Evolutionary conservation across 2,797 vertebrate genomes (phyloP).

Genomic region (Neomorphus geoffroyi): DNA sequence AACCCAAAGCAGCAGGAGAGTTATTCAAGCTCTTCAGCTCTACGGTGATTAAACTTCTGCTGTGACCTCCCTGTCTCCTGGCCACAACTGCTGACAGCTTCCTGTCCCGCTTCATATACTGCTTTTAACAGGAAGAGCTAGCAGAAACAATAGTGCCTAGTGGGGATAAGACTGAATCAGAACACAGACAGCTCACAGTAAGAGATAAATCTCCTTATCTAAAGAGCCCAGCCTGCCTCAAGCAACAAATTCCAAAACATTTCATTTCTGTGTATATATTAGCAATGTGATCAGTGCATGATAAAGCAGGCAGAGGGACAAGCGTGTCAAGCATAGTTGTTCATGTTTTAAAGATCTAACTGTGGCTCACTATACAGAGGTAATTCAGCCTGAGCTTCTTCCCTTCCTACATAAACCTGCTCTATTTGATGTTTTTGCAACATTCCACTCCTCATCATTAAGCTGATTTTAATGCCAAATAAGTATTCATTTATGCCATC

Average conservation of each 20-base stretch:
- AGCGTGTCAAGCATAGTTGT: not conserved
- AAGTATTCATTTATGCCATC: conserved; percentile 51
- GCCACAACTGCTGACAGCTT: not conserved
- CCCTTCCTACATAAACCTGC: conserved; percentile 21
- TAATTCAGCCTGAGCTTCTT: conserved; percentile 8
- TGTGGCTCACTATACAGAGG: not conserved
- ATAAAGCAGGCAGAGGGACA: not conserved
- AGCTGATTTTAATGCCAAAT: conserved; percentile 17
- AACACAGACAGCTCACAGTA: not conserved
- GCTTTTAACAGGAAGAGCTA: conserved; percentile 2
- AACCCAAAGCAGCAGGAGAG: conserved; percentile 9
- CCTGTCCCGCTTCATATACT: not conserved
- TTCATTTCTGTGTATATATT: not conserved
- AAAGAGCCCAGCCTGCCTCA: conserved; percentile 23
- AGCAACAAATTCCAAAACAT: not conserved
- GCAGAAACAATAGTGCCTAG: conserved; percentile 26
- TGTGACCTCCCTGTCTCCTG: not conserved
- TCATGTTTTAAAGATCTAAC: not conserved
- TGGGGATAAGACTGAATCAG: conserved; percentile 9
- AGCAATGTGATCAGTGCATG: not conserved
- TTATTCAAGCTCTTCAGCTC: not conserved
- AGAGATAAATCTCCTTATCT: conserved; percentile 51
- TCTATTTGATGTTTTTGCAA: conserved; percentile 31
- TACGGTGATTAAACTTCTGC: not conserved
- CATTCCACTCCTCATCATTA: conserved; percentile 31